Percentiles rank a stretch among this genome's conserved stretches.
These are phyloP conservation scores for Tipula helvola DNA, from an alignment of 2,888 invertebrate species.

Conservation along the genomic window DNA sequence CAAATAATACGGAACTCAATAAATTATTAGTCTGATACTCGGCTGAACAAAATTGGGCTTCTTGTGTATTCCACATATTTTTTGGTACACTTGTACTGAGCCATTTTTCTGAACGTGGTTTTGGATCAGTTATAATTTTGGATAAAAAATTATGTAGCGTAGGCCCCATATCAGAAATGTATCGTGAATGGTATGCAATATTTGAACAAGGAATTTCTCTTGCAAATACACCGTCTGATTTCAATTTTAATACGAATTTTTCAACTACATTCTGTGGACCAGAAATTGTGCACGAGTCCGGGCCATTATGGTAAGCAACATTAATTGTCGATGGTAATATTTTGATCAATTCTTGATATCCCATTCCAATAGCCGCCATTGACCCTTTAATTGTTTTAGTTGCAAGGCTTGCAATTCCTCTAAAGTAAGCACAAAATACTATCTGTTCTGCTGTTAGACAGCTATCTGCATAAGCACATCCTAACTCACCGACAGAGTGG, in stretches of 20 bases:
- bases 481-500: conserved; percentile 89
- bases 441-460: conserved; percentile 79
- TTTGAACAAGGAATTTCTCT: conserved; percentile 74
- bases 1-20: conserved; percentile 44
- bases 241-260: conserved; percentile 50
- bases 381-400: conserved; percentile 58
- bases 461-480: conserved; percentile 91
- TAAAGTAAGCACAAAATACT: conserved; percentile 70
- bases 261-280: conserved; percentile 62
- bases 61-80: conserved; percentile 52
- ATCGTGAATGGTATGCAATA: conserved; percentile 80
- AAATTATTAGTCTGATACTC: conserved; percentile 84
- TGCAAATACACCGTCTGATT: conserved; percentile 63
- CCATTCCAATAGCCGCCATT: conserved; percentile 78
- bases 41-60: conserved; percentile 53
- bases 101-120: conserved; percentile 63
- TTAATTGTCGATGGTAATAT: conserved; percentile 65
- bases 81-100: conserved; percentile 71
- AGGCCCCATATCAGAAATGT: conserved; percentile 57
- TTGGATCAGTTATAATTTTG: conserved; percentile 51
- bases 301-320: conserved; percentile 78
- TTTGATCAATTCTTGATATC: conserved; percentile 41
- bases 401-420: conserved; percentile 64
- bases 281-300: conserved; percentile 80
- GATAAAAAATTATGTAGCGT: conserved; percentile 49